Conservation (phyloP, 2,113 vertebrate species). For the Tympanuchus pallidicinctus region DNA sequence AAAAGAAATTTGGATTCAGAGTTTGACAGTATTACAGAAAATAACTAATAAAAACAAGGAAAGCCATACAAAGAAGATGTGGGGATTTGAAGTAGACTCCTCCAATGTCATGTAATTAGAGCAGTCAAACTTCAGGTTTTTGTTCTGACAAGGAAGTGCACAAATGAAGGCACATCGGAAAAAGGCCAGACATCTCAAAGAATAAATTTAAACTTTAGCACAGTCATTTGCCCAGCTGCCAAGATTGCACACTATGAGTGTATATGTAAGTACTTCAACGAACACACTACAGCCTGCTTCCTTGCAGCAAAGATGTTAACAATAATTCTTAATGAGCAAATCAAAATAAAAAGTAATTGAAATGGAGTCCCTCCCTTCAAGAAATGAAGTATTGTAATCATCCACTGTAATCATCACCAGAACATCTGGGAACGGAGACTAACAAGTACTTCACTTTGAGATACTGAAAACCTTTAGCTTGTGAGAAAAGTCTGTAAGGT, state of each 20-base stretch:
- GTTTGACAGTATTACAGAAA: neutral
- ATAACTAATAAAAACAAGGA: neutral
- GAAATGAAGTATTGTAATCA: neutral
- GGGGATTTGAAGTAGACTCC: neutral
- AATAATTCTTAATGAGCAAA: neutral
- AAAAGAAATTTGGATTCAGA: neutral
- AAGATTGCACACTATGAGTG: neutral
- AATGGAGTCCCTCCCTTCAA: neutral
- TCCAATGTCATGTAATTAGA: neutral
- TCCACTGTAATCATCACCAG: neutral
- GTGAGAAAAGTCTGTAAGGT: neutral
- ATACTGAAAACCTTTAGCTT: accelerated
- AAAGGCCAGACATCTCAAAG: neutral
- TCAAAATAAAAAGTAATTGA: neutral
- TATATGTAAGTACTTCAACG: neutral
- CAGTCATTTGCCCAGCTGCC: neutral
- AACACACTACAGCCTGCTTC: neutral
- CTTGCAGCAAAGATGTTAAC: neutral
- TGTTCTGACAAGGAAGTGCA: neutral
- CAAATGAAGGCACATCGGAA: neutral
- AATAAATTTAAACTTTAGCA: neutral
- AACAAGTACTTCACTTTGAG: neutral
- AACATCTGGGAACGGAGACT: neutral
- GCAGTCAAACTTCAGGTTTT: neutral
- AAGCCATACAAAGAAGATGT: neutral